Base-by-base conservation (phyloP, 2,113 vertebrate genomes). In the Cyphomyrus plagiostoma region DNA sequence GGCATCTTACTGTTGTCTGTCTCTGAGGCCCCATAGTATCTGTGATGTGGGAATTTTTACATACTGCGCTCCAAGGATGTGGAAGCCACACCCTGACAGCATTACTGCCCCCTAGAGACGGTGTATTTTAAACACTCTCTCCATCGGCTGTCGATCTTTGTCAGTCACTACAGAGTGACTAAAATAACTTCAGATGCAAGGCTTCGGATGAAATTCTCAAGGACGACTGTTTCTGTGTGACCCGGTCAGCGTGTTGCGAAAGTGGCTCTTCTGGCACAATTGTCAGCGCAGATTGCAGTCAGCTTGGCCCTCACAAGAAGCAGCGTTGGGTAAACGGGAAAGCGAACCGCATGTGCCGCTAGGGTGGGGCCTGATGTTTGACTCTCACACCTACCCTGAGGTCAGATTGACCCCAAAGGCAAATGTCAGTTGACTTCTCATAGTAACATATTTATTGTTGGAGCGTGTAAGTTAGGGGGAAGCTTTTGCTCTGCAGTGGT, bases 21-120 rank as follows among this genome's bases (percentile, higher is more conserved):
- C 66, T 35, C 74, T 80, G 70, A 58, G 58, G 74, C 23, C 91
- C 80, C 87, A 52, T 35, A 90, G 49, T 89, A 66, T 30, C 48
- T 85, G 83, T 89, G 45, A 88, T 92, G 90, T 92, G n/a, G 92
- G 88, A 90, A 90, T 90, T 53, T 66, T 46, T 42, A 87, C 88
- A 66, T 30, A 89, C 49, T 83, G 89, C 62, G 50, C 80, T 58
- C 66, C 89, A 77, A 83, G 86, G 83, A 89, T 48, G 2, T 35
- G 3, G 42, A 77, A 84, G 30, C 46, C 58, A 21, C 53, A 62
- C 26, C 8, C 17, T 62, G 21, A 11, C 53, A 15, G 39, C 50
- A 45, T 46, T 89, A 77, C 46, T 77, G 56, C 53, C 50, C 88
- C n/a, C 66, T 21, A 10, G 7, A 80, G 66, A 30, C 6, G 21